Percentiles rank a stretch among this genome's conserved stretches.
Conservation (phyloP, 2,113 vertebrate species). For the Galeopterus variegatus region DNA sequence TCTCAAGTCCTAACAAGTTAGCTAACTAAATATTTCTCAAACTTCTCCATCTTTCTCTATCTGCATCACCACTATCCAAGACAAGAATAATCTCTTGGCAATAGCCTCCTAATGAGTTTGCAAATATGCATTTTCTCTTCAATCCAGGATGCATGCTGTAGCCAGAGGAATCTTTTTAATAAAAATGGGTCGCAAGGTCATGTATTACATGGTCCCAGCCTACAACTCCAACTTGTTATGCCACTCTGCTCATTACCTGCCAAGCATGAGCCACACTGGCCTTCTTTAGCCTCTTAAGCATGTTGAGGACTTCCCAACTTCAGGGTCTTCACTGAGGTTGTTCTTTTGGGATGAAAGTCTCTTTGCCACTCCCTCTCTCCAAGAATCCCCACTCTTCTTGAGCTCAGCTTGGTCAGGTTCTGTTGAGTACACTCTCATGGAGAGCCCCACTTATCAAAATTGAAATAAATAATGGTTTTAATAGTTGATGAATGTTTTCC, state of each 20-base stretch:
- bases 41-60: neutral
- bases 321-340: neutral
- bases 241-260: neutral
- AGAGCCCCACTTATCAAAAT: neutral
- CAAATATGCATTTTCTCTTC: neutral
- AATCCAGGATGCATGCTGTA: neutral
- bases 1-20: neutral
- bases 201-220: neutral
- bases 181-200: neutral
- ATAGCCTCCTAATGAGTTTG: neutral
- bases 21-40: neutral
- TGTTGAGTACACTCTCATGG: neutral
- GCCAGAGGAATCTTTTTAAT: neutral
- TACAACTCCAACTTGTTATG: neutral
- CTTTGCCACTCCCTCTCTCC: neutral
- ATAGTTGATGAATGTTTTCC: neutral
- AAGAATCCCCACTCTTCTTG: neutral
- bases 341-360: neutral
- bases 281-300: neutral
- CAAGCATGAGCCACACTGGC: neutral
- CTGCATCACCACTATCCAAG: neutral
- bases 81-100: neutral
- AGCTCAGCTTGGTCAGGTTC: neutral
- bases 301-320: neutral
- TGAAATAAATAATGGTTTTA: neutral